Percentiles rank a stretch among this genome's conserved stretches.
Conservation (phyloP, 1,140 invertebrate genomes). For the Drosophila arawakana region DNA sequence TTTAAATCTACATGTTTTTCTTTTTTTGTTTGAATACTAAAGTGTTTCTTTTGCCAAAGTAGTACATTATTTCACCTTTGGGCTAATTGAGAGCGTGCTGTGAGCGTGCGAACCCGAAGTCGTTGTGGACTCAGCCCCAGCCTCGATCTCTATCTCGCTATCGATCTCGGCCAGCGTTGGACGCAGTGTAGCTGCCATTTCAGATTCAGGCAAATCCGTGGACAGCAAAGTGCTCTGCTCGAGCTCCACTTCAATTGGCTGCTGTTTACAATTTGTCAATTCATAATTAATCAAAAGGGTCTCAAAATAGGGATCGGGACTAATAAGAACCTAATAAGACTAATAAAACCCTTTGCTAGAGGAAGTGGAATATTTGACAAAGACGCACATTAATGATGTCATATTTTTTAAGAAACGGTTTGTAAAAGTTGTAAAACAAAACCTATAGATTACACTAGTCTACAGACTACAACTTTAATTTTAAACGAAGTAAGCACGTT, state of each 20-base stretch:
- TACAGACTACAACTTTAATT: too few relatives aligned
- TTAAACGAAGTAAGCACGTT: too few relatives aligned
- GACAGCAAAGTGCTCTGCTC: constrained; percentile 33
- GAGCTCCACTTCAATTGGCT: constrained; percentile 31
- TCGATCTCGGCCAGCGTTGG: constrained; percentile 43
- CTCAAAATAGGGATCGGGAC: not conserved
- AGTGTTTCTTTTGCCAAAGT: constrained; percentile 1
- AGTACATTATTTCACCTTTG: constrained; percentile 41
- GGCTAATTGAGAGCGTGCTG: constrained; percentile 50
- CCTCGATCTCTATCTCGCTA: constrained; percentile 43
- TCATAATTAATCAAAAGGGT: constrained; percentile 3
- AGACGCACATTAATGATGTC: too few relatives aligned
- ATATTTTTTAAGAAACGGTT: too few relatives aligned
- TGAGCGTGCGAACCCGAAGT: constrained; percentile 44
- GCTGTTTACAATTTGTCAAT: constrained; percentile 30
- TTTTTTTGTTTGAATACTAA: constrained; percentile 4
- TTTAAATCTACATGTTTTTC: constrained; percentile 6
- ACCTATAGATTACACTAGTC: not conserved
- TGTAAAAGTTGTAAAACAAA: too few relatives aligned
- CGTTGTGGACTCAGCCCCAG: constrained; percentile 61
- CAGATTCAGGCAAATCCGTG: constrained; percentile 32
- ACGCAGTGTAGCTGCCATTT: constrained; percentile 31
- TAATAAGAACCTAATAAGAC: not conserved
- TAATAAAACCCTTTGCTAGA: too few relatives aligned
- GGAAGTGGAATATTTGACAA: too few relatives aligned